Percentiles rank a stretch among this genome's conserved stretches.
Conservation (phyloP, 2,888 invertebrate genomes). For the Diarsia dahlii region DNA sequence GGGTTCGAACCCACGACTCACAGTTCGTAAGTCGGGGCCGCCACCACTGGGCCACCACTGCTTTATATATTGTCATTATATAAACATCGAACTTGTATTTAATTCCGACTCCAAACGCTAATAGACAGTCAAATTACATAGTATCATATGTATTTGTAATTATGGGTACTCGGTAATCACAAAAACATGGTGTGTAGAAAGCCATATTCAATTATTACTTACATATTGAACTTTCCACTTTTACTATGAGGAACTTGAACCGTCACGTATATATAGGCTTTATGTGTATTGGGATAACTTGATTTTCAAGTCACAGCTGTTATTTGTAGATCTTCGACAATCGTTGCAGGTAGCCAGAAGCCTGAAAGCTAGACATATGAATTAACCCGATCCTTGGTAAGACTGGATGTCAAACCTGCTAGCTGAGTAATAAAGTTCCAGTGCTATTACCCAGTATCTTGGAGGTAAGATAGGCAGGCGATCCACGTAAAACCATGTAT, state of each 20-base stretch:
- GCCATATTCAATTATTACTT: slow-evolving; percentile 58
- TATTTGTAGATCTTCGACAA: background rate
- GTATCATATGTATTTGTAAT: slow-evolving; percentile 47
- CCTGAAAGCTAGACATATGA: background rate
- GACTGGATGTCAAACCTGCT: background rate
- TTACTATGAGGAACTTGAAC: slow-evolving; percentile 49
- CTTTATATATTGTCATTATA: slow-evolving; percentile 18
- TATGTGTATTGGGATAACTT: background rate
- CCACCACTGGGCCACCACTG: no score
- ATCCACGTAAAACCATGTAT: background rate
- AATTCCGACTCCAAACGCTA: slow-evolving; percentile 30
- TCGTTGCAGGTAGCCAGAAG: background rate
- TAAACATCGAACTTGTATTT: slow-evolving; percentile 1
- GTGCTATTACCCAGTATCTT: background rate
- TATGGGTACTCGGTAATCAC: slow-evolving; percentile 61
- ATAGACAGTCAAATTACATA: slow-evolving; percentile 37
- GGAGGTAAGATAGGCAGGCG: background rate
- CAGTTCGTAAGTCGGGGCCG: no score
- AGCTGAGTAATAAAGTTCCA: background rate
- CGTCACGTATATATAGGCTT: slow-evolving; percentile 13
- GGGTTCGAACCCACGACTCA: no score
- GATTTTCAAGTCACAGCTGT: background rate
- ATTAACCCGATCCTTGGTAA: background rate
- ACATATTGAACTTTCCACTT: slow-evolving; percentile 59
- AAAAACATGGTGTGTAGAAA: slow-evolving; percentile 59